A percentile compares a stretch with the other conserved stretches of the same genome.
Conservation (phyloP, 2,797 vertebrate species). For the Rallus crepitans region DNA sequence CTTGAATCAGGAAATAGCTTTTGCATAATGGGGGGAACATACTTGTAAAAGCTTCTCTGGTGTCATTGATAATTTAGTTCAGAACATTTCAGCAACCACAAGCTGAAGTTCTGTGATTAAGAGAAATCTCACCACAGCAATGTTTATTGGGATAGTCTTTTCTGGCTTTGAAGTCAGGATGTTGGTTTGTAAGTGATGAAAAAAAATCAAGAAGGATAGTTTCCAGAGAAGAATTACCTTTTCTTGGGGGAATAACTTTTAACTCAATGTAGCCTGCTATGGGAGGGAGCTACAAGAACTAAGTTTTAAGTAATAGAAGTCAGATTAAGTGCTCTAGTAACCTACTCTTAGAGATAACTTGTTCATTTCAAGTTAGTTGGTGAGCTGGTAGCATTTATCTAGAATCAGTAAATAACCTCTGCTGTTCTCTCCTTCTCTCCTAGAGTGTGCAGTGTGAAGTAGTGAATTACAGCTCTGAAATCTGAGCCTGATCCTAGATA, state of each 20-base stretch:
- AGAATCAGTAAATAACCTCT: not conserved
- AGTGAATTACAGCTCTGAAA: not conserved
- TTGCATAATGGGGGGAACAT: not conserved
- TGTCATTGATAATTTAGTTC: not conserved
- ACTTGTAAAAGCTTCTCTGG: not conserved
- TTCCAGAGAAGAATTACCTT: not conserved
- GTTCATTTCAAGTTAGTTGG: conserved; percentile 11
- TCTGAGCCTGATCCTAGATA: not conserved
- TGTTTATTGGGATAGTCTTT: not conserved
- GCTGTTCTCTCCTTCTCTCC: not conserved
- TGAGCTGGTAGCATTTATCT: not conserved
- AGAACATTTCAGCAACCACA: not conserved
- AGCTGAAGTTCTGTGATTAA: not conserved
- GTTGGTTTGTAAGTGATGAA: not conserved
- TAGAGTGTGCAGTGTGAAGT: not conserved
- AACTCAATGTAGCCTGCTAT: not conserved
- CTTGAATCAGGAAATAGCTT: not conserved
- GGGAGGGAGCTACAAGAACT: not conserved
- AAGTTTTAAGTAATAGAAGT: conserved; percentile 18
- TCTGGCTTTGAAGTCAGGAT: not conserved
- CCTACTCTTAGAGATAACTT: not conserved
- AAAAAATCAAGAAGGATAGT: not conserved
- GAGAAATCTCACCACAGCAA: not conserved
- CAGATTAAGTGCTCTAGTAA: conserved; percentile 18
- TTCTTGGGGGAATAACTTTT: not conserved